Conservation (phyloP, 2,888 invertebrate genomes). For the Labia minor region DNA sequence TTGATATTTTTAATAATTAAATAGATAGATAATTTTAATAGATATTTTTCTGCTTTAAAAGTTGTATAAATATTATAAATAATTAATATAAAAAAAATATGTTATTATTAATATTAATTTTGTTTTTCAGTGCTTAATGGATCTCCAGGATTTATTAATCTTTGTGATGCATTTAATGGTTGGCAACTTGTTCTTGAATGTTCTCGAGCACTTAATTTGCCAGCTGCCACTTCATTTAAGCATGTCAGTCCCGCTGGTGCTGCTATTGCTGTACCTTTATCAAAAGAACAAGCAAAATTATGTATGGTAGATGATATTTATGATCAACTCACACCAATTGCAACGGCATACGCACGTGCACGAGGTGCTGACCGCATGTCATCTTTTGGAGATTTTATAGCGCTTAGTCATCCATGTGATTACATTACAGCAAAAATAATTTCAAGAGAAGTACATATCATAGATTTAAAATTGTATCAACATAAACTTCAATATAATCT, state of each 20-base stretch:
- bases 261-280: constrained; percentile 76
- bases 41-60: too few species aligned
- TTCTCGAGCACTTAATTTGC: constrained; percentile 61
- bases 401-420: constrained; percentile 86
- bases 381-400: constrained; percentile 96
- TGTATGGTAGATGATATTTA: constrained; percentile 87
- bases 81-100: too few species aligned
- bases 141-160: constrained; percentile 92
- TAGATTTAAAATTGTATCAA: constrained; percentile 7
- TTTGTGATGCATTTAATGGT: constrained; percentile 93
- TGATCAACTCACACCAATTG: constrained; percentile 63
- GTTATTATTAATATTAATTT: background rate
- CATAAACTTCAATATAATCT: background rate
- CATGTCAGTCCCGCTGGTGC: constrained; percentile 98
- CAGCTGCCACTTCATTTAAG: constrained; percentile 94
- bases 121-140: constrained; percentile 66
- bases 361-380: constrained; percentile 98
- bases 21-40: too few species aligned
- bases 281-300: constrained; percentile 49
- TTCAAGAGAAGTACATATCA: constrained; percentile 47
- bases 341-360: constrained; percentile 88
- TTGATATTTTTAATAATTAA: too few species aligned
- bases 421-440: constrained; percentile 82
- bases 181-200: constrained; percentile 93
- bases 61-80: too few species aligned